Evolutionary conservation across 35 echinoderm and acorn worm species (phyloP), one percentile per base, ranked within the genome.

Genomic region (Lytechinus variegatus): DNA sequence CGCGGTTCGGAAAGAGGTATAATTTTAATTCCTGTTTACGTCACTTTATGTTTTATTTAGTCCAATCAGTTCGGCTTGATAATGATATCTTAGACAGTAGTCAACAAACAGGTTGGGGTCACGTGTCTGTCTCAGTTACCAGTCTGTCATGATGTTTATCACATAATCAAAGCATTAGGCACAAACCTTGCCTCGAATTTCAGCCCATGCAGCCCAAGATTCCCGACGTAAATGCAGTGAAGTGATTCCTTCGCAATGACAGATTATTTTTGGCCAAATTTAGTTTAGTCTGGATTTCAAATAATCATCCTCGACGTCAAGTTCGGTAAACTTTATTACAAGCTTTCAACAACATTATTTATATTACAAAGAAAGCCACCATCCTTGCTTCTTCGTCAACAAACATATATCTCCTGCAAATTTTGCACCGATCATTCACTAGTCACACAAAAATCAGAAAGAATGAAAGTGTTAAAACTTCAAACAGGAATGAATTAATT

Each of bases 141-240:
- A 19, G 66, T 79, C 66, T 79, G 66, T 24, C 66, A 79, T 79
- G 66, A 79, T 79, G 66, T 79, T 79, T 79, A 79, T 79, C 66
- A 79, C 66, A 79, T 79, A 24, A 79, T 79, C 66, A 24, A 79
- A 79, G 66, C 66, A 79, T 79, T 79, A 79, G n/a, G 66, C 66
- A 79, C 66, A 79, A 79, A 79, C 66, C 19, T 79, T 79, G 66
- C 66, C 66, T 79, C 66, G n/a, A n/a, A 16, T 79, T 79, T 79
- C 66, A 79, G 66, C 16, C 16, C 21, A 14, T 16, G 19, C n/a
- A 16, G 66, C 19, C 16, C 33, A 44, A n/a, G 19, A 24, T 79
- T 79, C 66, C 14, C 66, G 66, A 79, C 66, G 66, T 79, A 79
- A 79, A 24, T 79, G 19, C 19, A 79, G 66, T 79, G 66, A 79